phyloP scores from a whole-genome alignment of 2,113 vertebrate species.

The Gambusia affinis region DNA sequence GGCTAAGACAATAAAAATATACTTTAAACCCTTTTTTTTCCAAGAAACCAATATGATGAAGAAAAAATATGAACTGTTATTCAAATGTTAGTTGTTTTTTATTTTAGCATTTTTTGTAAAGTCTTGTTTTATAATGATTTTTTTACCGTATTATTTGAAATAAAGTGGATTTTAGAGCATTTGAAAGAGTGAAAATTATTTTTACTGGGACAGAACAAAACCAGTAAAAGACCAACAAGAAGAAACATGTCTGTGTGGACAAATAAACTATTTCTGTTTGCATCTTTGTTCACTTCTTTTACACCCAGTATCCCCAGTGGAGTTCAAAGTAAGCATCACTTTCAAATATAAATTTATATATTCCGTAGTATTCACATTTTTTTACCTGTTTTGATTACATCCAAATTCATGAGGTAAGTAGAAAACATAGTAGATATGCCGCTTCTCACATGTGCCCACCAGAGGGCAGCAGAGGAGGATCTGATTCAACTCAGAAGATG shows the following conservation, averaged over 20 bases:
- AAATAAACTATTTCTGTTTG: background rate
- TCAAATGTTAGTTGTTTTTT: background rate
- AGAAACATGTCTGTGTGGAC: background rate
- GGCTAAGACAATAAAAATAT: background rate
- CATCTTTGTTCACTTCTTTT: background rate
- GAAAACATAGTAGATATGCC: background rate
- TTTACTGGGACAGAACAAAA: too few species aligned
- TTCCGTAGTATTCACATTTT: background rate
- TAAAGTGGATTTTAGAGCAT: too few species aligned
- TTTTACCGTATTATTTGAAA: background rate
- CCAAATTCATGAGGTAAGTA: background rate
- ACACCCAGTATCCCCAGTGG: background rate
- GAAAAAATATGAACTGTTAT: background rate
- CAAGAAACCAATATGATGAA: background rate
- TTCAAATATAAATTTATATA: background rate
- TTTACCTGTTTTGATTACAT: background rate
- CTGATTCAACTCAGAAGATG: background rate
- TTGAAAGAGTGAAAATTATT: too few species aligned
- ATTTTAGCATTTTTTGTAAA: background rate
- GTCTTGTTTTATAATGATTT: background rate
- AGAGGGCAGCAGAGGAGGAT: conserved; percentile 65
- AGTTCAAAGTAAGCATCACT: background rate
- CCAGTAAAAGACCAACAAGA: background rate
- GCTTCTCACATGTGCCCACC: conserved; percentile 13
- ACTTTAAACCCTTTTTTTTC: background rate